Evolutionary conservation across 2,113 vertebrate species (phyloP).

Genomic region (Solea solea): DNA sequence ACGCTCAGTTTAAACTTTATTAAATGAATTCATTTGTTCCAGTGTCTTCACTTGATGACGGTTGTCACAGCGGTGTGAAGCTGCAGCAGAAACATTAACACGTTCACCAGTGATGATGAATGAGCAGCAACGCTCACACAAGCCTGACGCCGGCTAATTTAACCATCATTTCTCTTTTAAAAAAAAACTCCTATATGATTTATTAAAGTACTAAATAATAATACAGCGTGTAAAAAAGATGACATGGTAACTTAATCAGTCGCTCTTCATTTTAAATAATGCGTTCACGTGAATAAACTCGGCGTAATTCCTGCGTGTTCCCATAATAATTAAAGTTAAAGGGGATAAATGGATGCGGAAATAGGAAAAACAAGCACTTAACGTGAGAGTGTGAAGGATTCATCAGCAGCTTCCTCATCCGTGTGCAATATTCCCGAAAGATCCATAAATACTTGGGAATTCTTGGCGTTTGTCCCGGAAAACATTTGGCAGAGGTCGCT

Average conservation of each 20-base stretch:
- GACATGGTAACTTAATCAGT: no score
- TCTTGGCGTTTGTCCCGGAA: neutral
- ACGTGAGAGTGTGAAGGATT: constrained; percentile 3
- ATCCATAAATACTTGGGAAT: neutral
- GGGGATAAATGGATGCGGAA: neutral
- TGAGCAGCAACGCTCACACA: neutral
- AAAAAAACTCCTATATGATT: no score
- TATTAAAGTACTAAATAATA: no score
- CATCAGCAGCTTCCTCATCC: constrained; percentile 3
- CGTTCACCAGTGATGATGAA: neutral
- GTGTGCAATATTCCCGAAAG: neutral
- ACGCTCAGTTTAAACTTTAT: no score
- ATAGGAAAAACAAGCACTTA: neutral
- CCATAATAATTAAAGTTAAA: neutral
- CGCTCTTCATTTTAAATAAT: no score
- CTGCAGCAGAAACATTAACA: neutral
- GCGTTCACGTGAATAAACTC: neutral
- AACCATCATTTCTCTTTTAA: neutral
- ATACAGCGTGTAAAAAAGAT: no score
- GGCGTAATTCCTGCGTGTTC: neutral
- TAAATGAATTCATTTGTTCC: no score
- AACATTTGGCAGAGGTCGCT: neutral
- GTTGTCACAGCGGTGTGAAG: constrained; percentile 4
- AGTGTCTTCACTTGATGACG: neutral
- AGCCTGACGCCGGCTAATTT: neutral